phyloP scores from a whole-genome alignment of 2,113 vertebrate species.

The Caranx melampygus region DNA sequence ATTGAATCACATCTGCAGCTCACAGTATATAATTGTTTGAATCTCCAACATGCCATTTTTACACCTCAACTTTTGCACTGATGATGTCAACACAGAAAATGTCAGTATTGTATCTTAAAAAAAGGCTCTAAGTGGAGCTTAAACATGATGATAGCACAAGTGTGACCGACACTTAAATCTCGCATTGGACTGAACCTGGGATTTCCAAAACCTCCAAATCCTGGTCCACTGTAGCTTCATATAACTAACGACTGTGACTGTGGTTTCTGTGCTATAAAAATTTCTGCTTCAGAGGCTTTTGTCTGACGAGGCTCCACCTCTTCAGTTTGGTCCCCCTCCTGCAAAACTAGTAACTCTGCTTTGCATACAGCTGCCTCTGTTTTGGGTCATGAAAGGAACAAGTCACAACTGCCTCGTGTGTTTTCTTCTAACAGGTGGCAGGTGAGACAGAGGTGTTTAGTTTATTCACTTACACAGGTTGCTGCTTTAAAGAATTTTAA shows the following conservation, averaged over 20 bases:
- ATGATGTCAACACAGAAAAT: not conserved
- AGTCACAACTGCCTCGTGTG: slow-evolving; percentile 18
- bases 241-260: slow-evolving; percentile 1
- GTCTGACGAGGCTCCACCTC: slow-evolving; percentile 10
- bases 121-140: not conserved
- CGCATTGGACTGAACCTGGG: not conserved
- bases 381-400: slow-evolving; percentile 43
- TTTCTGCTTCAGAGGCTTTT: slow-evolving; percentile 33
- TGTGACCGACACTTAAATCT: not conserved
- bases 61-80: too few relatives aligned
- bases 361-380: slow-evolving; percentile 60
- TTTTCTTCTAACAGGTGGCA: slow-evolving; percentile 35
- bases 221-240: not conserved
- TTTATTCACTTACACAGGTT: not conserved
- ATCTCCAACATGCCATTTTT: too few relatives aligned
- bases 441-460: slow-evolving; percentile 12
- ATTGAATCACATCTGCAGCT: not conserved
- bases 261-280: not conserved
- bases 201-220: not conserved
- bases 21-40: not conserved
- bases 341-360: slow-evolving; percentile 31
- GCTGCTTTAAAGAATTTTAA: slow-evolving; percentile 7
- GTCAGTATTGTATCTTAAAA: not conserved
- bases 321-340: slow-evolving; percentile 4
- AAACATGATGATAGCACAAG: not conserved